A percentile compares a stretch with the other conserved stretches of the same genome.
Conservation (phyloP, 2,797 vertebrate genomes). For the Sitta carolinensis region DNA sequence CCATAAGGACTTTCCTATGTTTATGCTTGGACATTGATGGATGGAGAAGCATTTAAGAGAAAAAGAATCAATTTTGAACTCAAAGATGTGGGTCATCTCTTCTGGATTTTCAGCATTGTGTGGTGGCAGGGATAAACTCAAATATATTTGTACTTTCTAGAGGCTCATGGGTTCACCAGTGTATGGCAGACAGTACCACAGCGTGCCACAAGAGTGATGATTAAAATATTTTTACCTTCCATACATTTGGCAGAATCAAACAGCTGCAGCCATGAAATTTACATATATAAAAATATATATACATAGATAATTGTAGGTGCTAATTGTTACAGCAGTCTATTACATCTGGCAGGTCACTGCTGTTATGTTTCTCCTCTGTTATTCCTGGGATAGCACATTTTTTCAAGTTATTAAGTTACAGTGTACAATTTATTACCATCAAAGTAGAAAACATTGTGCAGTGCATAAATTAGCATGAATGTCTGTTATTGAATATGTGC, state of each 20-base stretch:
- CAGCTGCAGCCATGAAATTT: not conserved
- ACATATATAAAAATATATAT: not conserved
- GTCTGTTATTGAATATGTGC: not conserved
- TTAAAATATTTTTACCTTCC: not conserved
- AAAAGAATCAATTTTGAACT: not conserved
- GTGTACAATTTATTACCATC: not conserved
- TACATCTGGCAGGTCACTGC: not conserved
- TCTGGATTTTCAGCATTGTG: not conserved
- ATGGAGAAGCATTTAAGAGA: not conserved
- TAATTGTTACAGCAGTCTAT: not conserved
- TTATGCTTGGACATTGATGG: conserved; percentile 9
- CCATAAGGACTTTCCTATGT: not conserved
- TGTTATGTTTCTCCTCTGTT: not conserved
- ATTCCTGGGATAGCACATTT: not conserved
- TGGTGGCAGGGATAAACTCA: not conserved
- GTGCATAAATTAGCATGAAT: not conserved
- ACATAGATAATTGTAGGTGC: not conserved
- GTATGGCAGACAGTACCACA: not conserved
- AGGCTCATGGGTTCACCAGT: not conserved
- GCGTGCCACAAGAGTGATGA: not conserved
- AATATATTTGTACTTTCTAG: not conserved
- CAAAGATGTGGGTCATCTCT: not conserved
- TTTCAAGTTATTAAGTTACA: not conserved
- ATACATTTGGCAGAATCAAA: not conserved
- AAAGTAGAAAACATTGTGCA: not conserved